Conservation (phyloP, 2,113 vertebrate genomes). For the Psilopsiagon aymara region DNA sequence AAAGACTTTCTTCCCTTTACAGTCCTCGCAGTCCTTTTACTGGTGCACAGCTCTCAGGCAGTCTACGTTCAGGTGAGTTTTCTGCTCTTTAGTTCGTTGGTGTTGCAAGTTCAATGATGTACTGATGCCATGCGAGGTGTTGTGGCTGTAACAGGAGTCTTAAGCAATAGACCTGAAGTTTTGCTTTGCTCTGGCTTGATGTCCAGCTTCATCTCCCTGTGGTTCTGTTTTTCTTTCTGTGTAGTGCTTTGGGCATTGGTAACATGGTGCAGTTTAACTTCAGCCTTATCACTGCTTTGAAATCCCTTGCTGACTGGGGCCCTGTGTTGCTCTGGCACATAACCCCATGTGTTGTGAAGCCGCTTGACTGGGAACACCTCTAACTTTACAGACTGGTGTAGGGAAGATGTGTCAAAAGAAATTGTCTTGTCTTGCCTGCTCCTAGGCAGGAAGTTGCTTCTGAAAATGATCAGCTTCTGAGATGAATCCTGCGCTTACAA, state of each 20-base stretch:
- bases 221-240: neutral
- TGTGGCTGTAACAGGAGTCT: neutral
- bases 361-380: neutral
- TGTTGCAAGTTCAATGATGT: neutral
- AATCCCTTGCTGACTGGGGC: neutral
- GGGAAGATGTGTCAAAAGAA: neutral
- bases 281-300: neutral
- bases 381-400: neutral
- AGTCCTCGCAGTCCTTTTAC: neutral
- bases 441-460: neutral
- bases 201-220: neutral
- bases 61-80: constrained; percentile 52
- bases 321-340: neutral
- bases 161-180: neutral
- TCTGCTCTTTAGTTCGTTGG: neutral
- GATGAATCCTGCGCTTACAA: neutral
- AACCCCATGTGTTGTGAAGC: neutral
- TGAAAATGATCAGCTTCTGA: neutral
- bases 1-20: neutral
- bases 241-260: neutral
- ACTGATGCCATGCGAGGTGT: neutral
- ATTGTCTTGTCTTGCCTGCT: neutral
- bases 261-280: neutral
- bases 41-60: neutral
- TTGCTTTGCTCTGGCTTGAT: neutral